These are phyloP conservation scores for Siniperca knerii DNA, from an alignment of 2,113 vertebrate genomes.

Conservation along the genomic window DNA sequence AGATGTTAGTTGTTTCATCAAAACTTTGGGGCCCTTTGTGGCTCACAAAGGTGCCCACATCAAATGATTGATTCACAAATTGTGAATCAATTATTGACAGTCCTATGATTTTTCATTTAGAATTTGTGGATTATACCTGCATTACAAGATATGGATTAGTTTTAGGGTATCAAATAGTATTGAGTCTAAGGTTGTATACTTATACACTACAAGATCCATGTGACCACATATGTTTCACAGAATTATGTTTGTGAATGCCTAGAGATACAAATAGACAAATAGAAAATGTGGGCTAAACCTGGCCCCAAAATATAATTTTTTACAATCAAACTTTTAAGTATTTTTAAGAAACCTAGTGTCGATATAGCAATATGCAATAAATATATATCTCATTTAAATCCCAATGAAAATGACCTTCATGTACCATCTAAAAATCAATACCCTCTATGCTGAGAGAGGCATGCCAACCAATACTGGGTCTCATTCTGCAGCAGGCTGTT, in stretches of 20 bases:
- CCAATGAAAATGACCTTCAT: slow-evolving; percentile 11
- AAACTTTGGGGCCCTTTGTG: not conserved
- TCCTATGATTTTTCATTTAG: not conserved
- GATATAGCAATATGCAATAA: not conserved
- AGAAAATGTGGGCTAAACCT: no score
- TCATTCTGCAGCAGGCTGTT: slow-evolving; percentile 11
- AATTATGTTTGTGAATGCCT: not conserved
- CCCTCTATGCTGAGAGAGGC: not conserved
- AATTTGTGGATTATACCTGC: not conserved
- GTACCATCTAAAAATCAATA: slow-evolving; percentile 30
- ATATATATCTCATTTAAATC: not conserved
- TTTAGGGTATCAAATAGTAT: not conserved
- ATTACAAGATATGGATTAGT: not conserved
- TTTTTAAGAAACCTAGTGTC: not conserved
- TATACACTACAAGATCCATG: not conserved
- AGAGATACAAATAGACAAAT: not conserved
- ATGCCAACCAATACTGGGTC: slow-evolving; percentile 13
- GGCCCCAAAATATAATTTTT: not conserved
- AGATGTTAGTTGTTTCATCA: not conserved
- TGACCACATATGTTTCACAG: not conserved
- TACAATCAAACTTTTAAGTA: not conserved
- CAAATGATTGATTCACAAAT: not conserved
- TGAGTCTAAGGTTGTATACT: not conserved
- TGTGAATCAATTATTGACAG: not conserved
- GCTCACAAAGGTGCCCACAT: not conserved